A percentile compares a stretch with the other conserved stretches of the same genome.
phyloP scores from a whole-genome alignment of 2,113 vertebrate species.

The Istiophorus platypterus region DNA sequence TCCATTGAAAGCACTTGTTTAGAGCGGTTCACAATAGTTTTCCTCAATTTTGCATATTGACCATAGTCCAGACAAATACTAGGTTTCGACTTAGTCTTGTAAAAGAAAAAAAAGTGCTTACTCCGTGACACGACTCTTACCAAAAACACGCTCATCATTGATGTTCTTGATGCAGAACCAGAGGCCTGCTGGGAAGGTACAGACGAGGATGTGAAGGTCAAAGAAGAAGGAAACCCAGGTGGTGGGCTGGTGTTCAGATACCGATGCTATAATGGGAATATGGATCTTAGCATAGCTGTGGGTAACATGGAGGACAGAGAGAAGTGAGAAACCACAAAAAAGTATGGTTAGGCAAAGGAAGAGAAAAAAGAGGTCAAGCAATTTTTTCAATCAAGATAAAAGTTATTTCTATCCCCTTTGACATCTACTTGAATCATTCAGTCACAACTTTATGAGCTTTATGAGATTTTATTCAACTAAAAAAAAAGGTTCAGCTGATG shows the following conservation, averaged over 20 bases:
- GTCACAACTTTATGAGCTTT: background rate
- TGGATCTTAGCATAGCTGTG: constrained; percentile 96
- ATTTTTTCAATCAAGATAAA: background rate
- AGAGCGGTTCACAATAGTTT: too few species aligned
- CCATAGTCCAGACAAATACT: too few species aligned
- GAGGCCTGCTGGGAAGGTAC: constrained; percentile 95
- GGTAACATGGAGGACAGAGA: constrained; percentile 87
- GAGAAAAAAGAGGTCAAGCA: background rate
- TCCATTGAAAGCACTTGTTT: too few species aligned
- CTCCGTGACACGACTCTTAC: constrained; percentile 64
- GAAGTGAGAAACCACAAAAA: constrained; percentile 31
- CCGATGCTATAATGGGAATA: constrained; percentile 96
- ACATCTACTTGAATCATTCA: background rate
- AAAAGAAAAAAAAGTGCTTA: background rate
- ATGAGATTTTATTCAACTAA: background rate
- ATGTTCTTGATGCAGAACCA: constrained; percentile 97
- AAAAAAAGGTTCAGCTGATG: constrained; percentile 27
- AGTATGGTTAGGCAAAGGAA: constrained; percentile 51
- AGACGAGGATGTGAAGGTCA: constrained; percentile 97
- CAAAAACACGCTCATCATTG: constrained; percentile 94
- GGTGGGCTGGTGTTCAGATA: constrained; percentile 96
- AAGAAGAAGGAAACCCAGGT: constrained; percentile 98
- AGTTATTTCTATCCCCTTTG: background rate
- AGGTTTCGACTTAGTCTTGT: too few species aligned
- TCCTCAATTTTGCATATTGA: too few species aligned